These are phyloP conservation scores for Alitta virens DNA, from an alignment of 2,888 invertebrate genomes.

Conservation along the genomic window DNA sequence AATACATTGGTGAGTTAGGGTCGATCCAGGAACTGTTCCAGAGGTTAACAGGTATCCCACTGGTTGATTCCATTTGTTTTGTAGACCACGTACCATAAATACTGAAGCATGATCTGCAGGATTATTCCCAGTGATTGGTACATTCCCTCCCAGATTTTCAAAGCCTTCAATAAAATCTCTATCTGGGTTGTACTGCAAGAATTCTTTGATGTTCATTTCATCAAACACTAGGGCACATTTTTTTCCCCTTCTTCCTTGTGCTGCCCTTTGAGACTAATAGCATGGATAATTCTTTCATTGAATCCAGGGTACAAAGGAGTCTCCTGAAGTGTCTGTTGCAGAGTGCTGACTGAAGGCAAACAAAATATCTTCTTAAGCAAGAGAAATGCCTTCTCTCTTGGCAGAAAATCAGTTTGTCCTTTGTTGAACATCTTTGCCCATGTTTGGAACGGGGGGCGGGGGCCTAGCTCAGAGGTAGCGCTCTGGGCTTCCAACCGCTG, in stretches of 20 bases:
- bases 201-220: too few species aligned
- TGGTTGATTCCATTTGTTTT: not conserved
- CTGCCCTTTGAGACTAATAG: not conserved
- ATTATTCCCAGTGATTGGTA: not conserved
- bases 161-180: not conserved
- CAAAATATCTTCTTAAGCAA: not conserved
- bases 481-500: too few species aligned
- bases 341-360: not conserved
- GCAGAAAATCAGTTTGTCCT: not conserved
- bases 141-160: not conserved
- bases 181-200: too few species aligned
- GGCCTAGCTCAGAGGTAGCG: too few species aligned
- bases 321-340: not conserved
- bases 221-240: not conserved
- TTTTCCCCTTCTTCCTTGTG: not conserved
- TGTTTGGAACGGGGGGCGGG: too few species aligned
- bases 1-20: too few species aligned
- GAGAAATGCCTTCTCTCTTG: not conserved
- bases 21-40: too few species aligned
- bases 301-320: not conserved
- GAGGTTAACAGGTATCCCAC: too few species aligned
- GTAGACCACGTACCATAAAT: too few species aligned
- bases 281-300: not conserved
- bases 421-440: not conserved
- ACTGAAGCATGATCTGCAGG: not conserved